Percentiles rank a stretch among this genome's conserved stretches.
These are phyloP conservation scores for Phodopus roborovskii DNA, from an alignment of 2,113 vertebrate genomes.

Conservation along the genomic window DNA sequence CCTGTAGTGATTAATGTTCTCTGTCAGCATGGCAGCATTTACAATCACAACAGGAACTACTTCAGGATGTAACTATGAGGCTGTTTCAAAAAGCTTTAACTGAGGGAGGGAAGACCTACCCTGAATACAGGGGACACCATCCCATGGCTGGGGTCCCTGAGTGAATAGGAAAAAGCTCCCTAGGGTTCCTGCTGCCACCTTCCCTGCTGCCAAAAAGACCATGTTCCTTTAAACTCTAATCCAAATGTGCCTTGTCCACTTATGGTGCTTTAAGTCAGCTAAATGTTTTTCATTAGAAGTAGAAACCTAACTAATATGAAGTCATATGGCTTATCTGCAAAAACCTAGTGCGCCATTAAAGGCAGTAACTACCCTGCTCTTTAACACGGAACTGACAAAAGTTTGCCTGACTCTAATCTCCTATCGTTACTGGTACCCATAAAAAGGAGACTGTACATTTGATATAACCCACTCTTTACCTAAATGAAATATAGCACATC, in stretches of 20 bases:
- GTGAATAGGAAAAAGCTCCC: background rate
- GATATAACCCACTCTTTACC: background rate
- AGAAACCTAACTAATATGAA: background rate
- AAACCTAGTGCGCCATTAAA: background rate
- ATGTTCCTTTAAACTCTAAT: background rate
- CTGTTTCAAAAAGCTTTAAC: background rate
- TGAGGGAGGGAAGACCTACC: background rate
- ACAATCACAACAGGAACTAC: background rate
- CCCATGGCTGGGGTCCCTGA: background rate
- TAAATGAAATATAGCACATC: conserved; percentile 14
- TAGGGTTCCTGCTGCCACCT: no score
- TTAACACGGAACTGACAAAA: background rate
- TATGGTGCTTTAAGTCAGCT: background rate
- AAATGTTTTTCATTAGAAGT: background rate
- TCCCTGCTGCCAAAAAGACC: background rate
- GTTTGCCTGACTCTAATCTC: background rate
- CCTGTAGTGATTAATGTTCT: background rate
- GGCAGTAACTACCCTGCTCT: background rate
- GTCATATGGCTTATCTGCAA: background rate
- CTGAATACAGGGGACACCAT: no score
- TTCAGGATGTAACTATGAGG: background rate
- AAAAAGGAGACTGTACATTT: background rate
- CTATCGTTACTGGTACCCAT: background rate
- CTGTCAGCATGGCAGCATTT: background rate
- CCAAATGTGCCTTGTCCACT: background rate